Evolutionary conservation across 2,888 invertebrate species (phyloP).

Genomic region (Drosophila recens): DNA sequence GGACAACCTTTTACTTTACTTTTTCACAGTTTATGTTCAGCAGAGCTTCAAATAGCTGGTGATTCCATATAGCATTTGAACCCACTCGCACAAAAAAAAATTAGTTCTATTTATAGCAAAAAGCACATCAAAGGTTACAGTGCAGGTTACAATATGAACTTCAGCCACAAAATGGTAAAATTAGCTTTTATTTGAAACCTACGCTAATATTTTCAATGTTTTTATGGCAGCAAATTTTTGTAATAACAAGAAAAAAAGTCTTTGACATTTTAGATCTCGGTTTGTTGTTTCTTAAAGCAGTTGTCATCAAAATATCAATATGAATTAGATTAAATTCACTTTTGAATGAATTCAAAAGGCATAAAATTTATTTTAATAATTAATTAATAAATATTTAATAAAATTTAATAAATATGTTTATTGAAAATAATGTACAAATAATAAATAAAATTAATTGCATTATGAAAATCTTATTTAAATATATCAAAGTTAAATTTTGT

Average conservation of each 20-base stretch:
- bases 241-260: too few relatives aligned
- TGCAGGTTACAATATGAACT: slow-evolving; percentile 1
- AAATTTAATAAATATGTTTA: neutral
- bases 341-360: neutral
- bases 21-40: neutral
- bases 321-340: neutral
- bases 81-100: neutral
- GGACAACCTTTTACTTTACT: slow-evolving; percentile 1
- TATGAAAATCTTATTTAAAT: too few relatives aligned
- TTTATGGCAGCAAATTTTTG: too few relatives aligned
- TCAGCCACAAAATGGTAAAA: neutral
- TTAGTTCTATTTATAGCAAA: slow-evolving; percentile 5
- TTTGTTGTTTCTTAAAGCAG: neutral
- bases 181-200: too few relatives aligned
- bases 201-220: too few relatives aligned
- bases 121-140: slow-evolving; percentile 14
- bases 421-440: neutral
- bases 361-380: neutral
- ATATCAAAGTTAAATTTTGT: too few relatives aligned
- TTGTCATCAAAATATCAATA: too few relatives aligned
- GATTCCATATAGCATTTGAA: neutral
- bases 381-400: too few relatives aligned
- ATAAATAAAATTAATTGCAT: neutral
- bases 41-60: slow-evolving; percentile 1
- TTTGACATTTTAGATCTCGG: neutral